A percentile compares a stretch with the other conserved stretches of the same genome.
Conservation (phyloP, 1,140 invertebrate genomes). For the Zaprionus tsacasi region DNA sequence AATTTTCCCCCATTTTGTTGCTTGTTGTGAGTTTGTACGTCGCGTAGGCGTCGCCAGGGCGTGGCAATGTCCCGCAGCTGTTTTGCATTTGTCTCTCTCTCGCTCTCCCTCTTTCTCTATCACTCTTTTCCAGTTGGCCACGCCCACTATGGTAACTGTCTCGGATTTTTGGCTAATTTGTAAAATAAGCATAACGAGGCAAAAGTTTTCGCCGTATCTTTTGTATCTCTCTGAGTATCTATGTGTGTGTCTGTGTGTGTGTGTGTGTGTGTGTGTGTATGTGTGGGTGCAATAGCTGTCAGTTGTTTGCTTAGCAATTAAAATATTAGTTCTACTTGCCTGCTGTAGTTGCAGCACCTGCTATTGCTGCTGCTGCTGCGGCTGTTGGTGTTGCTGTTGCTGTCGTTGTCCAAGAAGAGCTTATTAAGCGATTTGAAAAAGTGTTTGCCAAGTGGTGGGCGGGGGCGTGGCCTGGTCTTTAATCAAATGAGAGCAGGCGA, state of each 20-base stretch:
- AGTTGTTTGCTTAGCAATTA: constrained; percentile 67
- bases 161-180: constrained; percentile 63
- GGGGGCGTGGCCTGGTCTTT: constrained; percentile 32
- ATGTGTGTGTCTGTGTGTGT: neutral
- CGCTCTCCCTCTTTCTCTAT: neutral
- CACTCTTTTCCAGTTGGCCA: neutral
- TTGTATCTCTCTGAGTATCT: neutral
- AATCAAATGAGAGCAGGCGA: constrained; percentile 69
- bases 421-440: constrained; percentile 58
- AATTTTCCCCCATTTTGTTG: constrained; percentile 40
- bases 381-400: neutral
- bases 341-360: constrained; percentile 16
- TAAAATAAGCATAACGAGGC: constrained; percentile 60
- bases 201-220: constrained; percentile 39
- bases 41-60: constrained; percentile 38
- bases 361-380: constrained; percentile 1
- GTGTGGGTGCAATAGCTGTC: constrained; percentile 9
- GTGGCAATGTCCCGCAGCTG: constrained; percentile 47
- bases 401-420: constrained; percentile 5
- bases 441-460: constrained; percentile 15
- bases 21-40: neutral
- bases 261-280: neutral
- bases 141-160: constrained; percentile 18
- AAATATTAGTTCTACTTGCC: constrained; percentile 70
- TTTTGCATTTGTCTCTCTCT: constrained; percentile 32